These are phyloP conservation scores for Alaudala cheleensis DNA, from an alignment of 2,113 vertebrate genomes.

Conservation along the genomic window DNA sequence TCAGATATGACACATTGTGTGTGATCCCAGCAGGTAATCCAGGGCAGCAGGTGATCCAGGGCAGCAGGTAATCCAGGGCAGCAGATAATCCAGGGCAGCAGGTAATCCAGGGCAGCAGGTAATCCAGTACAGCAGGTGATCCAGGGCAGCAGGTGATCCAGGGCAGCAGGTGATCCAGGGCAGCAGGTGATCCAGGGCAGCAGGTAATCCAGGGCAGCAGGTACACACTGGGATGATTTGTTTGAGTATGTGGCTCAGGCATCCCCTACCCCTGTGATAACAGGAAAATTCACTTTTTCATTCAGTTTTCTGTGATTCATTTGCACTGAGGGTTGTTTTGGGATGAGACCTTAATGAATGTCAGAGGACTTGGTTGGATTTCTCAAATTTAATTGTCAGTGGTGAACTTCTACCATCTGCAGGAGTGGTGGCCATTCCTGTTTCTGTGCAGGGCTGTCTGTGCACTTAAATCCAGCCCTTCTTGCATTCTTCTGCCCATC, in stretches of 20 bases:
- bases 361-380: not conserved
- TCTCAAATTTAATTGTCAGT: not conserved
- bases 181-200: too few species aligned
- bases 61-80: too few species aligned
- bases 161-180: too few species aligned
- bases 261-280: rapidly evolving
- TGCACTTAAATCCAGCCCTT: not conserved
- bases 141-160: too few species aligned
- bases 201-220: too few species aligned
- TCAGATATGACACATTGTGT: rapidly evolving
- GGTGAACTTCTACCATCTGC: rapidly evolving
- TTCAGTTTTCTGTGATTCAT: not conserved
- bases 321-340: not conserved
- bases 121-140: too few species aligned
- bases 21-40: not conserved
- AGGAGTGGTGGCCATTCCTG: too few species aligned
- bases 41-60: too few species aligned
- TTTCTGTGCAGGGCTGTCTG: not conserved
- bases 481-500: not conserved
- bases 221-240: rapidly evolving
- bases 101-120: too few species aligned
- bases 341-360: not conserved
- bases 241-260: not conserved
- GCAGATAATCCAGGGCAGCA: too few species aligned
- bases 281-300: not conserved